Percentiles rank a stretch among this genome's conserved stretches.
Evolutionary conservation across 2,113 vertebrate genomes (phyloP).

Genomic region (Miniopterus natalensis): DNA sequence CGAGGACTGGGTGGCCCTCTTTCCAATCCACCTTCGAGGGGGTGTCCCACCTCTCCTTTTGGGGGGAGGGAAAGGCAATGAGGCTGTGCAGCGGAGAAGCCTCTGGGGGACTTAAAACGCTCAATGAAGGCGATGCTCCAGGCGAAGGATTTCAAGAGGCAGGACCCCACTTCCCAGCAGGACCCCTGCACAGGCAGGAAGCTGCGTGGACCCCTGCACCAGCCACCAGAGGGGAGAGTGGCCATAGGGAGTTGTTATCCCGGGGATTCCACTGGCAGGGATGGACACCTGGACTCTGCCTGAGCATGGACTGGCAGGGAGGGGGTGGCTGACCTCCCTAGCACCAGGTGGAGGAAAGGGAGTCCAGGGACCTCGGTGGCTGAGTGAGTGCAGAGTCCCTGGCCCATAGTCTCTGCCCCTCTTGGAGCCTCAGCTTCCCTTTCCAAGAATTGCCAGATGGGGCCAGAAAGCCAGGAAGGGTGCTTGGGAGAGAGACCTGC

Average conservation of each 20-base stretch:
- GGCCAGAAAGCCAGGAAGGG: neutral
- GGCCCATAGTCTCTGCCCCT: neutral
- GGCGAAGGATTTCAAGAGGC: neutral
- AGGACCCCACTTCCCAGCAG: neutral
- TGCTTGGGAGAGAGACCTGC: neutral
- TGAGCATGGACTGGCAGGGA: fast-evolving
- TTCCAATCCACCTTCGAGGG: neutral
- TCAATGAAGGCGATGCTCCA: fast-evolving
- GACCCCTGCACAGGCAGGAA: neutral
- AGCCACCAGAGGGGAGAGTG: fast-evolving
- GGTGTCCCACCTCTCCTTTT: too few relatives aligned
- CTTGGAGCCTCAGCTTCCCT: neutral
- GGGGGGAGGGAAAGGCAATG: fast-evolving
- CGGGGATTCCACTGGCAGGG: fast-evolving
- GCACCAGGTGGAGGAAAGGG: neutral
- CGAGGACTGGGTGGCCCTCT: neutral
- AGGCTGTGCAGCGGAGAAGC: neutral
- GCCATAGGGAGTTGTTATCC: neutral
- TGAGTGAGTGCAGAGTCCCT: neutral
- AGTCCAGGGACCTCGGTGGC: neutral
- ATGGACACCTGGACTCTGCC: fast-evolving
- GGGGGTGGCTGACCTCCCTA: neutral
- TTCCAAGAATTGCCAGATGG: neutral
- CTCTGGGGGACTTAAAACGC: neutral
- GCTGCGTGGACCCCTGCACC: neutral